Evolutionary conservation across 2,113 vertebrate species (phyloP), one percentile per base, ranked within the genome.

Genomic region (Picathartes gymnocephalus): DNA sequence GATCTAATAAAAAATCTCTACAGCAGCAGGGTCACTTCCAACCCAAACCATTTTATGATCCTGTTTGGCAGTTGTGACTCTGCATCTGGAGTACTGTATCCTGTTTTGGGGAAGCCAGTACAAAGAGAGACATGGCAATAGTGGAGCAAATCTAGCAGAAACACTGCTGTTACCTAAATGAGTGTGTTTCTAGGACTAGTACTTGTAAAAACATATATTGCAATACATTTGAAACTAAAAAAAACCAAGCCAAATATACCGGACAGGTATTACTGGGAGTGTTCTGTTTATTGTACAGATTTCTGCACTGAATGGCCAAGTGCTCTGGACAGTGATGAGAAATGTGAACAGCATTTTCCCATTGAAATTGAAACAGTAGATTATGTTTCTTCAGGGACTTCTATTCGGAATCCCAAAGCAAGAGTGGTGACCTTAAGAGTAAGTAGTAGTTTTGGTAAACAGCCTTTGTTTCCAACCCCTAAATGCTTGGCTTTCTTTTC

Each of bases 261-360:
- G 42, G 42, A 31, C 9, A 39, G 19, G 7, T 77, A 9, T 15
- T 80, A 84, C 8, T 57, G 47, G 6, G 15, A 47, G 33, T 60
- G 18, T 77, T 82, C 31, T 93, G 79, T 96, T 73, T 91, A 13
- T 94, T 61, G 40, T 22, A 68, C 88, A 99, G 99, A 98, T 17
- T 99, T 99, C 97, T 99, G 99, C 78, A 99, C 99, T 25, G 98
- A 98, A 78, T 99, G 99, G 99, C 99, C 99, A 14, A 95, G 98
- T 27, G 97, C 97, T 54, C 95, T 99, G 88, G 98, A 98, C 96
- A 98, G 97, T 3, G 98, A 99, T 71, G 97, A 98, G 71, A 98
- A 98, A 51, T 99, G 99, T 90, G 97, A 98, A 64, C 86, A 98
- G 92, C 98, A 98, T 96, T 99, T 99, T 95, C 99, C 99, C 24